Evolutionary conservation across 2,888 invertebrate species (phyloP), one percentile per base, ranked within the genome.

Genomic region (Mamestra brassicae): DNA sequence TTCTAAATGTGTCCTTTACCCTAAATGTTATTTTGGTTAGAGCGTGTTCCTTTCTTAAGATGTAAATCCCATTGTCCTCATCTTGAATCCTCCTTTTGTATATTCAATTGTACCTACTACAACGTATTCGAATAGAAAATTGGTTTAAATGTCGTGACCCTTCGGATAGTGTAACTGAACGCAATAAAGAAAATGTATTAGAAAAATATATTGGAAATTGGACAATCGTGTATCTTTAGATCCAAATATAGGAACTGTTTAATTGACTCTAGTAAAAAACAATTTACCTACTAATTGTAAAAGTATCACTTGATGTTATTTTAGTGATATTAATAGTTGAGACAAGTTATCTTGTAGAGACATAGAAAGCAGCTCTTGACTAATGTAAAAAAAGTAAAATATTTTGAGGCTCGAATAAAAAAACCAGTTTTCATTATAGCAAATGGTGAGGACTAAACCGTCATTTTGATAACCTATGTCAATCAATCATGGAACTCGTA

Each of bases 21-120:
- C 71, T 78, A 74, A 84, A 82, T 70, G 71, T 82, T 67, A 82
- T 75, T 85, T 85, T 76, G 69, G 76, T 85, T 74, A 75, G 71
- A 83, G 81, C 76, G 64, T 70, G 57, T 84, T 76, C 73, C 62
- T 75, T 80, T 70, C 57, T 71, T 79, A 61, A 66, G 70, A 67
- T 71, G 76, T 76, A 79, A 71, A 79, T 76, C 84, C 67, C 57
- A 70, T 60, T 70, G 70, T 85, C 75, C 69, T 69, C 71, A 64
- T 76, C 61, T 71, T 58, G 47, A 62, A 62, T 67, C 55, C 61
- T 78, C 38, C 55, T 66, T 66, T 65, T 60, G 42, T 76, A 42
- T 58, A 65, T 63, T 62, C 81, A 71, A 80, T 75, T 80, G 66
- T 76, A 66, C 26, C 26, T 26, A 26, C 15, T 60, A 52, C 60